Conservation (phyloP, 1,140 invertebrate genomes). For the Megalonaias nervosa region DNA sequence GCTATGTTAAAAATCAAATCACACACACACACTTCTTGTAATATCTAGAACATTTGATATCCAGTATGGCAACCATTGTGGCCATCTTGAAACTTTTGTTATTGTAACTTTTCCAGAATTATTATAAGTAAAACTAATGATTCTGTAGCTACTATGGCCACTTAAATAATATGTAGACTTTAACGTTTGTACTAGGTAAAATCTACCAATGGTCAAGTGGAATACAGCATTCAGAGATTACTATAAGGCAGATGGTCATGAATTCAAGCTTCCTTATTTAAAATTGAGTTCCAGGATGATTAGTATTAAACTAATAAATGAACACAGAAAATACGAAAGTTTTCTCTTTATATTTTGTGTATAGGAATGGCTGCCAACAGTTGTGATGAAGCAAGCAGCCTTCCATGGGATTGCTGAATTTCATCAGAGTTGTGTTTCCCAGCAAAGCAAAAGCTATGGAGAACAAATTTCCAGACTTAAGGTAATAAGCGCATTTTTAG, state of each 20-base stretch:
- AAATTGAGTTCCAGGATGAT: background rate
- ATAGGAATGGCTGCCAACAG: conserved; percentile 74
- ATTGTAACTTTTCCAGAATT: no score
- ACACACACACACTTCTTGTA: no score
- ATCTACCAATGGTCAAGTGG: background rate
- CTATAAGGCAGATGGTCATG: background rate
- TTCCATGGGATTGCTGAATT: conserved; percentile 92
- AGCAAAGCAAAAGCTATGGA: conserved; percentile 86
- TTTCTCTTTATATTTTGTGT: conserved; percentile 3
- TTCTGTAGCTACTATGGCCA: no score
- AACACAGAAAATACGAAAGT: background rate
- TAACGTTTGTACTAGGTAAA: background rate
- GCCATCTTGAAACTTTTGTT: no score
- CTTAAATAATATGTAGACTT: no score
- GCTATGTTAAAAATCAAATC: no score
- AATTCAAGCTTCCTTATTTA: background rate
- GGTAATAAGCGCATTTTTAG: conserved; percentile 58
- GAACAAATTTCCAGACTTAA: conserved; percentile 93
- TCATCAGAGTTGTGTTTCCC: conserved; percentile 89
- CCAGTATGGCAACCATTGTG: no score
- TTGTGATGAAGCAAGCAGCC: conserved; percentile 89
- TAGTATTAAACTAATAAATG: background rate
- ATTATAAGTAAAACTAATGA: no score
- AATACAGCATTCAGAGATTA: background rate
- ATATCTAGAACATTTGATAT: no score